Evolutionary conservation across 2,888 invertebrate species (phyloP).

Genomic region (Acanthacorydalis orientalis): DNA sequence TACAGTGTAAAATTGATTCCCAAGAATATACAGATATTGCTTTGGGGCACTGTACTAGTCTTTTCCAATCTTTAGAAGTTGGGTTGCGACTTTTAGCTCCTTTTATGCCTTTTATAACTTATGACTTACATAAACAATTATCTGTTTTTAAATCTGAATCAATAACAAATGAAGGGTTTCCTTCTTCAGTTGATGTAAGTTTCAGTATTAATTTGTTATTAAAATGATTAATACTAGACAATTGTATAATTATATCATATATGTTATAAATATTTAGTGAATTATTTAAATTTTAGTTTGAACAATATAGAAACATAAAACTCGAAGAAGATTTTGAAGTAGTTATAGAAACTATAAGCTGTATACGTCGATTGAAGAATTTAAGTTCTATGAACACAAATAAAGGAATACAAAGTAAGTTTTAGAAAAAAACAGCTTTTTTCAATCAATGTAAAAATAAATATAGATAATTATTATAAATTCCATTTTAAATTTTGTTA

Average conservation of each 20-base stretch:
- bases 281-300: not conserved
- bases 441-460: too few relatives aligned
- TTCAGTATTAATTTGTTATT: too few relatives aligned
- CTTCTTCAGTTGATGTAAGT: not conserved
- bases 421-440: too few relatives aligned
- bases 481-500: too few relatives aligned
- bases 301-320: conserved; percentile 13
- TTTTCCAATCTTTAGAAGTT: conserved; percentile 69
- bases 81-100: conserved; percentile 81
- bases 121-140: conserved; percentile 87
- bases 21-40: conserved; percentile 15
- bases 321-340: conserved; percentile 19
- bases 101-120: conserved; percentile 94
- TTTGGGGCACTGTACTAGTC: conserved; percentile 43
- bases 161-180: not conserved
- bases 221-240: too few relatives aligned
- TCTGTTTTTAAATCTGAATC: conserved; percentile 28
- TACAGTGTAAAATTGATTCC: not conserved
- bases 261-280: too few relatives aligned
- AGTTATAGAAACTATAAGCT: conserved; percentile 18
- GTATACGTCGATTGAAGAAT: conserved; percentile 22
- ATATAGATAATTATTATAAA: too few relatives aligned
- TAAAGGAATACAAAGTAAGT: too few relatives aligned
- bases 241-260: too few relatives aligned
- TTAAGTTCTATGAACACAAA: conserved; percentile 17